These are phyloP conservation scores for Hoplostethus mediterraneus DNA, from an alignment of 2,797 vertebrate species.

Conservation along the genomic window DNA sequence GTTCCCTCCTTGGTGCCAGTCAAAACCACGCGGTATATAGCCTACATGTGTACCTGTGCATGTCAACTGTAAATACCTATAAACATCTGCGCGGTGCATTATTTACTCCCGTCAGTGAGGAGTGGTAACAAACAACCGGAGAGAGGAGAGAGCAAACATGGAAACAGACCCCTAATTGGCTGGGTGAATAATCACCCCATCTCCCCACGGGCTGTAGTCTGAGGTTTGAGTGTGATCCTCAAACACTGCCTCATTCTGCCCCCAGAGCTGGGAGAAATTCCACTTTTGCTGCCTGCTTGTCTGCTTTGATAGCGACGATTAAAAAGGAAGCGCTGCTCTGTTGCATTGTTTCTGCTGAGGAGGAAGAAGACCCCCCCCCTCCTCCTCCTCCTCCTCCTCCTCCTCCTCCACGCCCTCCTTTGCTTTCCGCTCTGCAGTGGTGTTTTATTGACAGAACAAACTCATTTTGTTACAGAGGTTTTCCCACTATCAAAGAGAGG, in stretches of 20 bases:
- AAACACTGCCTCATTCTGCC: conserved; percentile 66
- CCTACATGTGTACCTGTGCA: neutral
- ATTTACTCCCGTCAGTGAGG: conserved; percentile 46
- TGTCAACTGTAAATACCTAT: conserved; percentile 36
- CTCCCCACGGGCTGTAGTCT: conserved; percentile 58
- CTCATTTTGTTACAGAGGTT: conserved; percentile 56
- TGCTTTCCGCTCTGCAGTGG: conserved; percentile 38
- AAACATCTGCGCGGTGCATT: conserved; percentile 39
- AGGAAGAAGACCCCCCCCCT: conserved; percentile 37
- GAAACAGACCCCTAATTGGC: conserved; percentile 77
- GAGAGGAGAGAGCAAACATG: conserved; percentile 50
- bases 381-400: conserved; percentile 32
- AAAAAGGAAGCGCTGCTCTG: conserved; percentile 76
- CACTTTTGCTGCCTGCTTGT: conserved; percentile 75
- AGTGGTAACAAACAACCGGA: conserved; percentile 54
- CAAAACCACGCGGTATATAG: neutral
- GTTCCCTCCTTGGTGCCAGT: neutral
- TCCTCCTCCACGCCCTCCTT: conserved; percentile 34
- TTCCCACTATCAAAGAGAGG: conserved; percentile 38
- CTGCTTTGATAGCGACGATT: conserved; percentile 85
- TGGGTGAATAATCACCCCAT: conserved; percentile 81
- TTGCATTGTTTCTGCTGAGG: conserved; percentile 70
- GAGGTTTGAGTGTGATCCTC: conserved; percentile 70
- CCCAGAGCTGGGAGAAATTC: conserved; percentile 68
- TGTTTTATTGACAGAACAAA: conserved; percentile 70